phyloP scores from a whole-genome alignment of 2,113 vertebrate species.

The Gnathonemus longibarbis region DNA sequence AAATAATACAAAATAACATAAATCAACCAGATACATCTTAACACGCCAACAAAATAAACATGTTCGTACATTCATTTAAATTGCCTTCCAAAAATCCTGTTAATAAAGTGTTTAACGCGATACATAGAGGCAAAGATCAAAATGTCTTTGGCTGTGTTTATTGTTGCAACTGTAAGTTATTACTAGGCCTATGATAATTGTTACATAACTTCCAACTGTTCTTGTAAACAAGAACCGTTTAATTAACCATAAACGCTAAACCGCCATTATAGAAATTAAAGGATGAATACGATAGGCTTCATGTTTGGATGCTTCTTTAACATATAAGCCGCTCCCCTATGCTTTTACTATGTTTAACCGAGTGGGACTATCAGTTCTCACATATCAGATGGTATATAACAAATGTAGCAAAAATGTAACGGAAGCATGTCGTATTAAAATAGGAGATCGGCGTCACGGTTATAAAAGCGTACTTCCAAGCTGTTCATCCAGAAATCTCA shows the following conservation, averaged over 20 bases:
- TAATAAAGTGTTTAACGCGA: constrained; percentile 10
- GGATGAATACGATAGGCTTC: background rate
- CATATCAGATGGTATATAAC: background rate
- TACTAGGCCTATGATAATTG: constrained; percentile 15
- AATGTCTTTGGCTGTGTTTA: constrained; percentile 17
- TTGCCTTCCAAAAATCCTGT: constrained; percentile 34
- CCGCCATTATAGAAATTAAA: background rate
- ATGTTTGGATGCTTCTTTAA: background rate
- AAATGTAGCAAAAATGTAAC: constrained; percentile 20
- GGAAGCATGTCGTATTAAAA: background rate
- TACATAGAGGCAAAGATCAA: constrained; percentile 35
- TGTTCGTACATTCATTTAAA: constrained; percentile 48
- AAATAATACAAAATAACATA: constrained; percentile 17
- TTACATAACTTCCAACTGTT: background rate
- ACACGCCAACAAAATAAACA: constrained; percentile 20
- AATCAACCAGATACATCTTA: constrained; percentile 13
- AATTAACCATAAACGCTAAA: background rate
- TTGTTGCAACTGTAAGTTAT: constrained; percentile 21
- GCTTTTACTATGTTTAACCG: background rate
- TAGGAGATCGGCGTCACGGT: background rate
- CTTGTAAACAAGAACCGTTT: constrained; percentile 3
- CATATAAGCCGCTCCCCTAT: background rate
- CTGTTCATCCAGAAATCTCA: background rate
- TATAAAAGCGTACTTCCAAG: background rate
- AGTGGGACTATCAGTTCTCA: background rate